phyloP scores from a whole-genome alignment of 2,888 invertebrate species.

The Xanthorhoe spadicearia region DNA sequence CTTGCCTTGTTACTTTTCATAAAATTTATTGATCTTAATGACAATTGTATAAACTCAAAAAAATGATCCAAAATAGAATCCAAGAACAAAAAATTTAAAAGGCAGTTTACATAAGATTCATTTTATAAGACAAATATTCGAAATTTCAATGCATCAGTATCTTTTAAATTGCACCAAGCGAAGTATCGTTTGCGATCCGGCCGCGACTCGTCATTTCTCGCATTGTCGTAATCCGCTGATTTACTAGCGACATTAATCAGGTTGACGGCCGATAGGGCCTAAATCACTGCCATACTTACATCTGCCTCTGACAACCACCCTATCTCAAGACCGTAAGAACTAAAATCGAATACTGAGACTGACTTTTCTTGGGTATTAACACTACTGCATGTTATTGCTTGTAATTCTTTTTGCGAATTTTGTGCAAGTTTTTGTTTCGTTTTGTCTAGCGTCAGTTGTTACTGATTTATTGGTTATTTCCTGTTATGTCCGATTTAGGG shows the following conservation, averaged over 20 bases:
- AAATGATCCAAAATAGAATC: too few species aligned
- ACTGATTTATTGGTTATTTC: constrained; percentile 78
- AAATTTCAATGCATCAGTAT: neutral
- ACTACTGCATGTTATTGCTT: constrained; percentile 83
- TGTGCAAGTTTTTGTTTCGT: constrained; percentile 68
- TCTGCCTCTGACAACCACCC: constrained; percentile 58
- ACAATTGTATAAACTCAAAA: too few species aligned
- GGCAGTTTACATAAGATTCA: too few species aligned
- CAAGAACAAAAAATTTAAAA: too few species aligned
- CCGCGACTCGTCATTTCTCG: constrained; percentile 84
- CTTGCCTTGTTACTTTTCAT: too few species aligned
- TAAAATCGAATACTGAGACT: constrained; percentile 46
- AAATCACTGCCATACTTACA: constrained; percentile 74
- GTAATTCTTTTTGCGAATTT: constrained; percentile 83
- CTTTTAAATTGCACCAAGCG: constrained; percentile 47
- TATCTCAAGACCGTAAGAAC: constrained; percentile 54
- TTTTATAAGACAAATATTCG: neutral
- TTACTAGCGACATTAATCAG: constrained; percentile 85
- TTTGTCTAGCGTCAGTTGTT: constrained; percentile 67
- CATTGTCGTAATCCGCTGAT: constrained; percentile 85
- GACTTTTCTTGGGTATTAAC: constrained; percentile 61
- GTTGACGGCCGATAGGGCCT: constrained; percentile 84
- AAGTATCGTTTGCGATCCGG: constrained; percentile 75
- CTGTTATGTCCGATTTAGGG: constrained; percentile 69
- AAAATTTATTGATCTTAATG: too few species aligned